Base-by-base conservation (phyloP, 2,113 vertebrate genomes). In the Trichechus manatus region DNA sequence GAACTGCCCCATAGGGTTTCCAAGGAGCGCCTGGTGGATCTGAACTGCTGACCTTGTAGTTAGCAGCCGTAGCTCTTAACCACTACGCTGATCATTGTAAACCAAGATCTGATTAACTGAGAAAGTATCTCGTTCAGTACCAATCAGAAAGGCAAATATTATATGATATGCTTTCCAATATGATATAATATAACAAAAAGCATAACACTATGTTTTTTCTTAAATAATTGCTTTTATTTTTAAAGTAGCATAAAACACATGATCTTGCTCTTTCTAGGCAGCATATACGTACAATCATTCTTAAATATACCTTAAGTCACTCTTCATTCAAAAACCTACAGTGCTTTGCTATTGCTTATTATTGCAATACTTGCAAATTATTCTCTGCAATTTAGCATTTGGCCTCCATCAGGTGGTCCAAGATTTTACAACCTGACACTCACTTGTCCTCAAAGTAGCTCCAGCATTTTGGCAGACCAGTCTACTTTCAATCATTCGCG, bases 221-320 rank as follows among this genome's bases (percentile, higher is more conserved):
- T 79, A 33, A 83, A 68, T 82, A 92, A 61, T 14, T 44, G 27
- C 2, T 75, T 75, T 90, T 56, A 36, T 90, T 90, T 63, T 39
- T 88, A 74, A 59, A 44, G 6, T 50, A 92, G 17, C 25, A 97
- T 64, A 94, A 91, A 92, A 70, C 31, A 23, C 36, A 78, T 75
- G 33, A 36, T 75, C 63, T 59, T 79, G 7, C 15, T 96, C 27
- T 87, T 80, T 79, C 39, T 96, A 25, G 36, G 19, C 3, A 44
- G 64, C 19, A 14, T 89, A 0, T 11, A 87, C 66, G 23, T 59
- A 91, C 14, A 91, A 39, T 4, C 1, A 42, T 87, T 72, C 3
- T 33, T 47, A 90, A 70, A 6, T 72, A 44, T 23, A 59, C 33
- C 86, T 89, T 44, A 92, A 74, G 11, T n/a, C 19, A 90, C 13